Conservation (phyloP, 2,797 vertebrate species). For the Pangasius sanitwongsei region DNA sequence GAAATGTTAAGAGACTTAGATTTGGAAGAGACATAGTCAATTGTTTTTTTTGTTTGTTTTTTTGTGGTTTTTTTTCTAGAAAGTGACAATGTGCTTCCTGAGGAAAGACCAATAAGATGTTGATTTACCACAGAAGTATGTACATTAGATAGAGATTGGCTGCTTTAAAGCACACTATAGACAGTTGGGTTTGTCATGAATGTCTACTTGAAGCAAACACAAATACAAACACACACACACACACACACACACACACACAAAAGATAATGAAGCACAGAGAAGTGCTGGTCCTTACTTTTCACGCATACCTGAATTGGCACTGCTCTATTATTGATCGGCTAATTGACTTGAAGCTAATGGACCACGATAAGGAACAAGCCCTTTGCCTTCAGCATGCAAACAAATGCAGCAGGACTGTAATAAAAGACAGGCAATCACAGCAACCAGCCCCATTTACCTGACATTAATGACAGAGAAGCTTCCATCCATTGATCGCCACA, state of each 20-base stretch:
- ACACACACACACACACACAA: constrained; percentile 14
- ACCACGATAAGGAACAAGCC: constrained; percentile 37
- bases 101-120: background rate
- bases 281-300: background rate
- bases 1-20: background rate
- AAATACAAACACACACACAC: constrained; percentile 2
- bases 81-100: background rate
- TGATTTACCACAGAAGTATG: background rate
- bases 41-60: background rate
- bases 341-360: constrained; percentile 50
- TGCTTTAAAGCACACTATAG: background rate
- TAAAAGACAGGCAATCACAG: constrained; percentile 52
- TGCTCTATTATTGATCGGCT: constrained; percentile 43
- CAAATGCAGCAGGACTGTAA: constrained; percentile 59
- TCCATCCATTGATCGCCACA: constrained; percentile 29
- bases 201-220: background rate
- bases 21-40: background rate
- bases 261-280: background rate
- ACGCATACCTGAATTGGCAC: constrained; percentile 17
- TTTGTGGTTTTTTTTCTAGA: background rate
- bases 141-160: background rate
- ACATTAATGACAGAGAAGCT: constrained; percentile 51
- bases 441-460: constrained; percentile 38
- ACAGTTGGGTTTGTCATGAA: background rate
- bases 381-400: constrained; percentile 31